Evolutionary conservation across 2,888 invertebrate genomes (phyloP).

Genomic region (Minunthozetes semirufus): DNA sequence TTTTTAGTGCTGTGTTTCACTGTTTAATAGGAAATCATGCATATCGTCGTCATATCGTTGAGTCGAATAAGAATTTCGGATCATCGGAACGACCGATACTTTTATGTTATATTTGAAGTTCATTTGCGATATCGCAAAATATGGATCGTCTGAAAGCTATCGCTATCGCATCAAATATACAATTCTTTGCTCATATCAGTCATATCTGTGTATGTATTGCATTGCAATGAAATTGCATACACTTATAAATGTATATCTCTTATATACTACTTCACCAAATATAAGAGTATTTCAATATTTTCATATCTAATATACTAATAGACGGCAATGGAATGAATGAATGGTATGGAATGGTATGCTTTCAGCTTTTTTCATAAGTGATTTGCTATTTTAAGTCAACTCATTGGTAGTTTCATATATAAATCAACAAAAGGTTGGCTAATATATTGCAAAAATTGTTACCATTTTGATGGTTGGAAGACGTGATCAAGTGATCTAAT

Average conservation of each 20-base stretch:
- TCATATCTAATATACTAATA: background rate
- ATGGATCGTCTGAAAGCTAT: background rate
- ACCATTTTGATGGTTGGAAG: conserved; percentile 6
- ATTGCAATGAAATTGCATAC: background rate
- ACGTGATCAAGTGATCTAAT: conserved; percentile 13
- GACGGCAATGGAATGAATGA: background rate
- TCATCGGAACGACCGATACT: background rate
- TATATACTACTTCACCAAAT: background rate
- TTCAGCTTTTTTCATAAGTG: background rate
- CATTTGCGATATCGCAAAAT: conserved; percentile 22
- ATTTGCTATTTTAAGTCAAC: conserved; percentile 17
- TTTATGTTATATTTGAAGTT: conserved; percentile 2
- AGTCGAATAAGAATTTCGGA: conserved; percentile 6
- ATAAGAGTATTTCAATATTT: background rate
- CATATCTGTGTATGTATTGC: background rate
- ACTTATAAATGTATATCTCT: background rate
- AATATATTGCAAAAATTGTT: background rate
- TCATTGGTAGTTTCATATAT: too few species aligned
- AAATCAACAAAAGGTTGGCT: too few species aligned
- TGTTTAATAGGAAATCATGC: conserved; percentile 7
- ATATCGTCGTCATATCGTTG: conserved; percentile 5
- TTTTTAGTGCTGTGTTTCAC: background rate
- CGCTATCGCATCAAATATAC: background rate
- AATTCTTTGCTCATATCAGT: background rate
- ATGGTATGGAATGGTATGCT: background rate